A percentile compares a stretch with the other conserved stretches of the same genome.
Evolutionary conservation across 2,888 invertebrate genomes (phyloP).

Genomic region (Orthosia gothica): DNA sequence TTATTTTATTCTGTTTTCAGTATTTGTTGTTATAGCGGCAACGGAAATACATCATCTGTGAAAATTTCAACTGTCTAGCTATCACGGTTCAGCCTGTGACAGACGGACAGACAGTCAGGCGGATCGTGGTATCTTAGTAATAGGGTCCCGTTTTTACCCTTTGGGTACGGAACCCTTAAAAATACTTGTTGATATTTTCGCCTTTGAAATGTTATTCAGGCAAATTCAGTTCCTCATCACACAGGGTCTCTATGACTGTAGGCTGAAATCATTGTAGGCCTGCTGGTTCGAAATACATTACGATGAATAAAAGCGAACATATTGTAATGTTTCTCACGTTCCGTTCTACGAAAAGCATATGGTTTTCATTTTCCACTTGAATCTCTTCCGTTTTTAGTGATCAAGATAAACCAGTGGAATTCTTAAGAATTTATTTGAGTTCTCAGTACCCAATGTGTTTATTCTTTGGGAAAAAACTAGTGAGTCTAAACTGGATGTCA

Average conservation of each 20-base stretch:
- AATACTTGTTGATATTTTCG: neutral
- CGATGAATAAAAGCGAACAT: conserved; percentile 15
- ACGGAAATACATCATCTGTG: no score
- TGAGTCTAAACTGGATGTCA: no score
- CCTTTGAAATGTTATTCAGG: neutral
- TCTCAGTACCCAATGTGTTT: neutral
- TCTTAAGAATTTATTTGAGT: neutral
- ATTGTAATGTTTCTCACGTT: conserved; percentile 44
- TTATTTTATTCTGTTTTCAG: no score
- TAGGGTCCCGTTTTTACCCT: no score
- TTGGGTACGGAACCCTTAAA: no score
- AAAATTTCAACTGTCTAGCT: no score
- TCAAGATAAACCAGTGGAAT: neutral
- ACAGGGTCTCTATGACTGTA: no score
- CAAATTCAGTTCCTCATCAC: neutral
- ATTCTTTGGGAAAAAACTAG: no score
- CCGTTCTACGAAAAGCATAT: conserved; percentile 41
- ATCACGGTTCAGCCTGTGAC: no score
- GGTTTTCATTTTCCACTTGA: conserved; percentile 51
- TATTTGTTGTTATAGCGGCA: no score
- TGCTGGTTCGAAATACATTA: neutral
- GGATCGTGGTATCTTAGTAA: no score
- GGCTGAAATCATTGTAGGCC: neutral
- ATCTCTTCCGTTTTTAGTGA: conserved; percentile 13
- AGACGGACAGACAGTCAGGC: no score